Evolutionary conservation across 2,888 invertebrate genomes (phyloP).

Genomic region (Automeris io): DNA sequence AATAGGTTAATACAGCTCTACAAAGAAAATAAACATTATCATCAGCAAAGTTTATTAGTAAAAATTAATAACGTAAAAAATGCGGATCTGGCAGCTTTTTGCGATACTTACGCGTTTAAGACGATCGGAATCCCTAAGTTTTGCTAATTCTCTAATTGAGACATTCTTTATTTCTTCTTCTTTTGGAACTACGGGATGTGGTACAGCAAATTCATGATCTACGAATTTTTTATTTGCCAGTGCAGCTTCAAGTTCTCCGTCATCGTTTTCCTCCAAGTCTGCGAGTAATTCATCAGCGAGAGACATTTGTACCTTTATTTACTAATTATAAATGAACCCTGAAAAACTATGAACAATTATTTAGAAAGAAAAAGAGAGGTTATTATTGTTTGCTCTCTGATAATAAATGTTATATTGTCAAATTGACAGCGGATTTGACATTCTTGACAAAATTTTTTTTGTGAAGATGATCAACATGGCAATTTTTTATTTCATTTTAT

Average conservation of each 20-base stretch:
- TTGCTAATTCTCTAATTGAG: constrained; percentile 92
- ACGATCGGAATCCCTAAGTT: constrained; percentile 88
- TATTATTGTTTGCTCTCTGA: too few relatives aligned
- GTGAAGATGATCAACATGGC: too few relatives aligned
- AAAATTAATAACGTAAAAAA: too few relatives aligned
- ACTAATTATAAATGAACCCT: too few relatives aligned
- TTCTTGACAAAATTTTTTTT: too few relatives aligned
- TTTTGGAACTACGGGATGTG: constrained; percentile 69
- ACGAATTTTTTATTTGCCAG: constrained; percentile 67
- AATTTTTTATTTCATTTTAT: too few relatives aligned
- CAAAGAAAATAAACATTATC: neutral
- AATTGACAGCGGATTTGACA: too few relatives aligned
- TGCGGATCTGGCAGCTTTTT: neutral
- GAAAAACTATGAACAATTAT: too few relatives aligned
- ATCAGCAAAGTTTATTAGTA: too few relatives aligned
- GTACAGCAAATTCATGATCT: constrained; percentile 59
- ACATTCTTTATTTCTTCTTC: constrained; percentile 81
- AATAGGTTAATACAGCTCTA: too few relatives aligned
- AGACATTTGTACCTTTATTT: constrained; percentile 88
- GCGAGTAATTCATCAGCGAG: constrained; percentile 98
- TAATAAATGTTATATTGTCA: too few relatives aligned
- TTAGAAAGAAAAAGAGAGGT: too few relatives aligned
- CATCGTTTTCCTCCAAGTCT: constrained; percentile 96
- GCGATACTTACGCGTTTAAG: constrained; percentile 72
- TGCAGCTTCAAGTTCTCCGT: constrained; percentile 80